Evolutionary conservation across 2,113 vertebrate species (phyloP).

Genomic region (Hypomesus transpacificus): DNA sequence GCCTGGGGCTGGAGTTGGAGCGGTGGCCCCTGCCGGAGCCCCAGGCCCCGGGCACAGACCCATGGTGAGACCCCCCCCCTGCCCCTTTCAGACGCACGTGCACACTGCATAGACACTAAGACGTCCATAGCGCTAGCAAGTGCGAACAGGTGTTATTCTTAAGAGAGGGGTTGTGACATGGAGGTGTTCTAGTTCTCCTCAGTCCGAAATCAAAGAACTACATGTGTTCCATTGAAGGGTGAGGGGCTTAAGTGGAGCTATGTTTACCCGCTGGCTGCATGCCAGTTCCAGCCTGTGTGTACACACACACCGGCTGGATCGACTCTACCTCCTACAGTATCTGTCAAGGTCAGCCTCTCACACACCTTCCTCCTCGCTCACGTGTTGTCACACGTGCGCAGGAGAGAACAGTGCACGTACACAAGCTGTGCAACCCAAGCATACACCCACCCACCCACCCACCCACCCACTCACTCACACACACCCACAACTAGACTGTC

Average conservation of each 20-base stretch:
- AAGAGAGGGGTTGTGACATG: too few species aligned
- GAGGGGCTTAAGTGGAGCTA: constrained; percentile 9
- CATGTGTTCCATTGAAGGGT: constrained; percentile 19
- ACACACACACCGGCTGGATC: constrained; percentile 23
- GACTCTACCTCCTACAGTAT: neutral
- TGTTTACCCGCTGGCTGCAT: constrained; percentile 27
- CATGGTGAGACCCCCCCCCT: constrained; percentile 44
- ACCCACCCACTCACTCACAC: constrained; percentile 3
- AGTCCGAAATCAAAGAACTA: neutral
- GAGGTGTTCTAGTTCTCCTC: too few species aligned
- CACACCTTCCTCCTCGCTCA: neutral
- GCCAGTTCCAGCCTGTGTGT: constrained; percentile 1
- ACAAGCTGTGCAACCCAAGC: neutral
- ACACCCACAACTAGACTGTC: neutral
- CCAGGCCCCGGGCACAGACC: constrained; percentile 21
- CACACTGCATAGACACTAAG: neutral
- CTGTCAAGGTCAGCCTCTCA: constrained; percentile 7
- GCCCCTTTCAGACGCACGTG: neutral
- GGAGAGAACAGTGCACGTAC: neutral
- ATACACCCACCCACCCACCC: constrained; percentile 2
- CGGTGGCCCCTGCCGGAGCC: constrained; percentile 22
- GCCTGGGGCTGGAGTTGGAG: constrained; percentile 60
- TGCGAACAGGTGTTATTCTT: neutral
- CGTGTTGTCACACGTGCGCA: neutral
- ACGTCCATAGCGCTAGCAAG: neutral